These are phyloP conservation scores for Pyrrhia umbra DNA, from an alignment of 2,888 invertebrate species.

Conservation along the genomic window DNA sequence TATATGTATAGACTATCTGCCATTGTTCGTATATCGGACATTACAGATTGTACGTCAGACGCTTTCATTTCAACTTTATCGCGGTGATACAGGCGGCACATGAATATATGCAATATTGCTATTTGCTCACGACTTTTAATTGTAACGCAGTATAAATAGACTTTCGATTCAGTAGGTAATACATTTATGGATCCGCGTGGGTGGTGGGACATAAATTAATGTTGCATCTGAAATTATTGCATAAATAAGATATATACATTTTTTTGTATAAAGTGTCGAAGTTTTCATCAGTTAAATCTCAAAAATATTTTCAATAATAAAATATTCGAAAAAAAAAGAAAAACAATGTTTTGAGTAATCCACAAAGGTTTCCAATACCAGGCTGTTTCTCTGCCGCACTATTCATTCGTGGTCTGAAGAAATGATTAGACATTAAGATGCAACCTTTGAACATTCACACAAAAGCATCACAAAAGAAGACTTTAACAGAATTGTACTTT, in stretches of 20 bases:
- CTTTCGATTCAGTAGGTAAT: too few relatives aligned
- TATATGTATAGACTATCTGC: too few relatives aligned
- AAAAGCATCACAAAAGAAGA: neutral
- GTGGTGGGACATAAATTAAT: too few relatives aligned
- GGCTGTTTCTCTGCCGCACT: neutral
- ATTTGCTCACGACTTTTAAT: neutral
- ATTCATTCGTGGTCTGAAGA: neutral
- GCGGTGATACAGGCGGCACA: neutral
- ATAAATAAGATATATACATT: too few relatives aligned
- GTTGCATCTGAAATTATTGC: too few relatives aligned
- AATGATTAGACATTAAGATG: neutral
- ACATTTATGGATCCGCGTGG: too few relatives aligned
- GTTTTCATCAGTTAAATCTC: too few relatives aligned
- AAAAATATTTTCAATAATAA: too few relatives aligned
- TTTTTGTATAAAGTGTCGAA: too few relatives aligned
- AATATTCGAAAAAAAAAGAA: too few relatives aligned
- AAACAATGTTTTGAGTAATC: neutral
- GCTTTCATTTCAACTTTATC: slow-evolving; percentile 13
- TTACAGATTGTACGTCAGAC: neutral
- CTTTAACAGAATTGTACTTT: neutral
- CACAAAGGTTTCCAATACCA: neutral
- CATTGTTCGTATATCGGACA: neutral
- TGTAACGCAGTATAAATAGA: neutral
- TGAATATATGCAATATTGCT: neutral
- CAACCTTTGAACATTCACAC: neutral